phyloP scores from a whole-genome alignment of 2,797 vertebrate genomes.

The Alauda arvensis region DNA sequence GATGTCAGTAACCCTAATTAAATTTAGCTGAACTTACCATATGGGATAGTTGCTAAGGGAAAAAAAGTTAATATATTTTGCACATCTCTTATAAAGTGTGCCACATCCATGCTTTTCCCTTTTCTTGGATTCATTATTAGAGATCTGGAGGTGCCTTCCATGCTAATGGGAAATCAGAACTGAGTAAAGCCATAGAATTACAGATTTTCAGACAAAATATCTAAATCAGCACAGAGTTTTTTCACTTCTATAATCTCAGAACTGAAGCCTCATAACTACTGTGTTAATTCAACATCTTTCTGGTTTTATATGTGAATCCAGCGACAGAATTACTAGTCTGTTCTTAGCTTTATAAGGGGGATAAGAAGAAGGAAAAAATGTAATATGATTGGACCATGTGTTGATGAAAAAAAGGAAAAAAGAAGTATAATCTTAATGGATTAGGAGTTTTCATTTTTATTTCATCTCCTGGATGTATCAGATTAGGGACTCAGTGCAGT shows the following conservation, averaged over 20 bases:
- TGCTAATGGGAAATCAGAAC: background rate
- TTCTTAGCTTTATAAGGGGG: background rate
- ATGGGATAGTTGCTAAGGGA: background rate
- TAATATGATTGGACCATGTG: background rate
- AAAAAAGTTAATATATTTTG: background rate
- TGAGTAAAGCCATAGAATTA: background rate
- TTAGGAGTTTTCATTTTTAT: background rate
- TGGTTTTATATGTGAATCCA: background rate
- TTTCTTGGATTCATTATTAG: background rate
- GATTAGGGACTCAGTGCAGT: background rate
- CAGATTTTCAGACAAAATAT: background rate
- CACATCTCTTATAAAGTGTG: background rate
- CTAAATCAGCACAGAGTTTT: background rate
- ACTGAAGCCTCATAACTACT: background rate
- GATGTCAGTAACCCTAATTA: slow-evolving; percentile 22
- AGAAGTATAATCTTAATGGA: background rate
- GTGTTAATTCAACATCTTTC: background rate
- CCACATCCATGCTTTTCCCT: background rate
- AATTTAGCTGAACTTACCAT: background rate
- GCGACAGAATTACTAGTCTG: background rate
- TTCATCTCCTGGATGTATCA: background rate
- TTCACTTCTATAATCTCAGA: background rate
- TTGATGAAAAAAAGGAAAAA: background rate
- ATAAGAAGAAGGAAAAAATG: background rate
- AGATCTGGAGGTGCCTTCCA: background rate